A percentile compares a stretch with the other conserved stretches of the same genome.
Evolutionary conservation across 64 coral and sea anemone genomes (phyloP).

Genomic region (Cladopsammia gracilis): DNA sequence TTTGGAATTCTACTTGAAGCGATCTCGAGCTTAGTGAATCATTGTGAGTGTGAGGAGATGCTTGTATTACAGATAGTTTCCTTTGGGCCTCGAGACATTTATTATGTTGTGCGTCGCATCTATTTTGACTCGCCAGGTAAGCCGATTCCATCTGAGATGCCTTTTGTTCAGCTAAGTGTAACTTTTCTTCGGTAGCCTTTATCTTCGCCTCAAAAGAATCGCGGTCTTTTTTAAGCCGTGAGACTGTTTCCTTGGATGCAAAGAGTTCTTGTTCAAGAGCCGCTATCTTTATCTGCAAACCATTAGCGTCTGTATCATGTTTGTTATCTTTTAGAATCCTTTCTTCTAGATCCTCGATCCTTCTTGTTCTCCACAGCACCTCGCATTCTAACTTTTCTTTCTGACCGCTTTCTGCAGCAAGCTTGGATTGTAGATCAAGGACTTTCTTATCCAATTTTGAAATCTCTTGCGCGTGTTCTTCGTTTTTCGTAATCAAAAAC

Average conservation of each 20-base stretch:
- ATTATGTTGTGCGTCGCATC: not conserved
- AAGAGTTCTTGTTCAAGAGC: not conserved
- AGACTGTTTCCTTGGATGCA: not conserved
- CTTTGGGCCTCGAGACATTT: not conserved
- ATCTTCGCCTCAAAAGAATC: not conserved
- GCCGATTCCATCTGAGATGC: not conserved
- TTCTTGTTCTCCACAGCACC: not conserved
- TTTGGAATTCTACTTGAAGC: not conserved
- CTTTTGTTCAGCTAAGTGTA: not conserved
- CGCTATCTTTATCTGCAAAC: not conserved
- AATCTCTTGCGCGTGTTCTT: not conserved
- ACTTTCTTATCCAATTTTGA: not conserved
- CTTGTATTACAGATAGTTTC: not conserved
- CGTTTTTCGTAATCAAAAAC: not conserved
- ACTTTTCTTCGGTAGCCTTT: not conserved
- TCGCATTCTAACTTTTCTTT: not conserved
- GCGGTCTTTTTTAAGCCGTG: not conserved
- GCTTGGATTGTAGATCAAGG: not conserved
- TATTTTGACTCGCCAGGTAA: not conserved
- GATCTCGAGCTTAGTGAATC: not conserved
- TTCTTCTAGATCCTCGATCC: not conserved
- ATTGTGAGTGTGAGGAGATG: not conserved
- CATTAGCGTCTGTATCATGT: not conserved
- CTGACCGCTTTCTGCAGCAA: not conserved
- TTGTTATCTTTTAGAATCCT: not conserved